A percentile compares a stretch with the other conserved stretches of the same genome.
These are phyloP conservation scores for Tenthredo livida DNA, from an alignment of 2,888 invertebrate species.

Conservation along the genomic window DNA sequence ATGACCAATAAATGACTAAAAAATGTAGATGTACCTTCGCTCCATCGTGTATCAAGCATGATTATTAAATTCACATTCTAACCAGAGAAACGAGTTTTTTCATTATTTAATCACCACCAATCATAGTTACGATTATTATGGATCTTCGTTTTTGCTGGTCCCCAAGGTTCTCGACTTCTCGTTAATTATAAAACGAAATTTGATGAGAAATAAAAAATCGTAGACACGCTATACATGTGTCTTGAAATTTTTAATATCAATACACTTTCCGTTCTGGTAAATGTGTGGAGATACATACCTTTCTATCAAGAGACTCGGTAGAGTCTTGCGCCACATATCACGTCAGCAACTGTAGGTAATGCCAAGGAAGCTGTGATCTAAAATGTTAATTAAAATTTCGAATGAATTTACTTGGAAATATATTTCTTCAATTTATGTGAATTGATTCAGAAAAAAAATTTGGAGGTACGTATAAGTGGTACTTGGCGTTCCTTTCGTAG, in stretches of 20 bases:
- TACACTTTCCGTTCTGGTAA: neutral
- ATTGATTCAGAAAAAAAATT: too few relatives aligned
- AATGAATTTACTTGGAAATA: too few relatives aligned
- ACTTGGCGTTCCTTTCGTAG: too few relatives aligned
- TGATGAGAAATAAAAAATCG: neutral
- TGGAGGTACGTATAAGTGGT: too few relatives aligned
- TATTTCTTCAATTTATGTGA: too few relatives aligned
- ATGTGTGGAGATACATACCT: neutral
- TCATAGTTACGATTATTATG: neutral
- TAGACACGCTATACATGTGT: neutral
- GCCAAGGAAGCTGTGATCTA: too few relatives aligned
- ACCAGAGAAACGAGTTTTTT: neutral
- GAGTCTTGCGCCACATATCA: too few relatives aligned
- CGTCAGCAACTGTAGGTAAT: too few relatives aligned
- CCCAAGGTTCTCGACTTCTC: neutral
- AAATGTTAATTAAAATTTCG: too few relatives aligned
- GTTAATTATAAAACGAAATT: neutral
- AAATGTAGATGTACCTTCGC: neutral
- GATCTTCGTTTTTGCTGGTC: neutral
- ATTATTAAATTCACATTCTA: constrained; percentile 6
- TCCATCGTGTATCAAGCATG: neutral
- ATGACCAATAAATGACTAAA: neutral
- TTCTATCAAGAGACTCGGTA: too few relatives aligned
- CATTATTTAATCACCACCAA: neutral
- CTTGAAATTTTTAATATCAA: neutral